phyloP scores from a whole-genome alignment of 2,113 vertebrate species.

The Microtus pennsylvanicus region DNA sequence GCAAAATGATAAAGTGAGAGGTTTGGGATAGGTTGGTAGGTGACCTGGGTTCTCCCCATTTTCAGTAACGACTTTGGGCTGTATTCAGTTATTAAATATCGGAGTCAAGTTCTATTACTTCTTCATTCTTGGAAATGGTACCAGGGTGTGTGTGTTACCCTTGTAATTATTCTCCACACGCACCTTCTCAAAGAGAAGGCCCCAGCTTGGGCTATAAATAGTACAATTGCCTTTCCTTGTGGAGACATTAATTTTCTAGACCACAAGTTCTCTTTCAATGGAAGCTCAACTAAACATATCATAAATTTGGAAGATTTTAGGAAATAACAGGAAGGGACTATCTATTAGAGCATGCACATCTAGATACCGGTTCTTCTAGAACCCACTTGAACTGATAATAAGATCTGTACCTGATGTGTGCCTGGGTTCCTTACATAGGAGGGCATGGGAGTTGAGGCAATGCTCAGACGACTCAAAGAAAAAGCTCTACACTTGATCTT shows the following conservation, averaged over 20 bases:
- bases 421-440: neutral
- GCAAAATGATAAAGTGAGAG: neutral
- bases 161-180: neutral
- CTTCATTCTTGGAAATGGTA: neutral
- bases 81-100: constrained; percentile 4
- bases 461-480: constrained; percentile 6
- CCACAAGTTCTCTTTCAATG: neutral
- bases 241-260: neutral
- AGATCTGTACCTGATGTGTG: neutral
- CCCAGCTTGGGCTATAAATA: neutral
- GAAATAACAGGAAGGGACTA: neutral
- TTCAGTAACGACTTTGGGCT: neutral
- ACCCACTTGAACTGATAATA: neutral
- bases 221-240: neutral
- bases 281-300: constrained; percentile 11
- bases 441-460: neutral
- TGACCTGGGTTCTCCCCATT: neutral
- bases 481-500: neutral
- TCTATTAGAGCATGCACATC: neutral
- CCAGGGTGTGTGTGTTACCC: neutral
- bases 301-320: constrained; percentile 18
- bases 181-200: constrained; percentile 1
- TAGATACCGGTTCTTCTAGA: neutral
- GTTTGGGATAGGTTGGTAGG: neutral
- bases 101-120: neutral